Evolutionary conservation across 1,140 invertebrate species (phyloP), one percentile per base, ranked within the genome.

Genomic region (Caenorhabditis tropicalis): DNA sequence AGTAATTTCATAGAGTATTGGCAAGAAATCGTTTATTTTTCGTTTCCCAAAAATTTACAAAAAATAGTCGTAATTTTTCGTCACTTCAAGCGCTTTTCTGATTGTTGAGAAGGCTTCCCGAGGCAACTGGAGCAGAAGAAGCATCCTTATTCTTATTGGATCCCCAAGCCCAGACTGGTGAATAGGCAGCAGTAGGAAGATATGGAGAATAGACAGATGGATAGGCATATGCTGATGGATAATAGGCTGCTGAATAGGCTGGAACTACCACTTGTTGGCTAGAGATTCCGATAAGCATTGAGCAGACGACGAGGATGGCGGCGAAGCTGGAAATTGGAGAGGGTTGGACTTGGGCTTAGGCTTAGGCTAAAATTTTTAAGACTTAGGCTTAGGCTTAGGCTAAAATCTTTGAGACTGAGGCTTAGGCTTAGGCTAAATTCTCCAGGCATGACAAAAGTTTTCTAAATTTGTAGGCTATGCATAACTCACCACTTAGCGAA

Each of bases 171-270:
- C n/a, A 74, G 36, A 74, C 65, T 10, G 65, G 4, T 74, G 65
- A 29, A 27, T 74, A 74, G 21, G 65, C 65, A 46, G 65, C 21
- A 27, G 53, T 24, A n/a, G n/a, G n/a, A 2, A 74, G 9, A 15
- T 74, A 74, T 27, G 65, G 65, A 46, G 65, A 74, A 10, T 74
- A 74, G 33, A 43, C 36, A 27, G 33, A 74, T 74, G 65, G 65
- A 74, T 74, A 74, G 29, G 65, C 65, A 74, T 74, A 74, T 21
- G 65, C 65, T 21, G 65, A 43, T 74, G 65, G 65, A n/a, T 74
- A 74, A 15, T 74, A 74, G 36, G 65, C 65, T 74, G 65, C 36
- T 10, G 43, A 74, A 15, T 74, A 74, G 36, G 65, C 65, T 74
- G 65, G 65, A 24, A 74, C 65, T 43, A 74, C 65, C 6, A 74